These are phyloP conservation scores for Spermophilus dauricus DNA, from an alignment of 2,113 vertebrate species.

Conservation along the genomic window DNA sequence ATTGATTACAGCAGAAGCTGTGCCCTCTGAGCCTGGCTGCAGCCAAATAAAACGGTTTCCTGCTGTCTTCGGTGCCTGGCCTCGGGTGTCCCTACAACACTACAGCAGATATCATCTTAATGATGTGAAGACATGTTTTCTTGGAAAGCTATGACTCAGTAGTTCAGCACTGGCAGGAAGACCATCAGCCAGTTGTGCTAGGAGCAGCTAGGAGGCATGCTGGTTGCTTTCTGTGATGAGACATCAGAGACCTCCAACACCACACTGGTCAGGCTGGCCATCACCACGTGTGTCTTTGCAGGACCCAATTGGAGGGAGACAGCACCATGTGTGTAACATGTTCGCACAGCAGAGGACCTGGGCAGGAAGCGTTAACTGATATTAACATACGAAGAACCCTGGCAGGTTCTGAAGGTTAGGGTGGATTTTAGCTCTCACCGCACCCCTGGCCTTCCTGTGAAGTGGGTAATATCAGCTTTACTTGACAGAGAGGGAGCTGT, in stretches of 20 bases:
- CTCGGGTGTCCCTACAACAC: no score
- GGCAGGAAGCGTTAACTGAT: background rate
- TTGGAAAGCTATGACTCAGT: background rate
- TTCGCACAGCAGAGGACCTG: rapidly evolving
- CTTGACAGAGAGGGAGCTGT: background rate
- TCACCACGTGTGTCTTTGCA: background rate
- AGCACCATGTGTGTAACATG: background rate
- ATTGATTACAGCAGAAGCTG: no score
- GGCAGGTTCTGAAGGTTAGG: rapidly evolving
- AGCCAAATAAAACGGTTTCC: no score
- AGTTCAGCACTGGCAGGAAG: background rate
- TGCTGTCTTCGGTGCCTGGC: no score
- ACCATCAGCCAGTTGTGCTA: background rate
- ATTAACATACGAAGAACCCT: rapidly evolving
- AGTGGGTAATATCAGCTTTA: background rate
- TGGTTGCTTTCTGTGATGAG: background rate
- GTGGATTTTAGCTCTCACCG: background rate
- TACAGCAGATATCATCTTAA: background rate
- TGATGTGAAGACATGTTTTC: background rate
- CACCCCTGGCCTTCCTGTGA: rapidly evolving
- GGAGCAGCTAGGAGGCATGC: rapidly evolving
- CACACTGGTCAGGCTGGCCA: rapidly evolving
- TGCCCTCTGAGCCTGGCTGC: no score
- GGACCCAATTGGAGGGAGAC: rapidly evolving
- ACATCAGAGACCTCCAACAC: no score